Base-by-base conservation (phyloP, 2,888 invertebrate genomes). In the Synergus japonicus region DNA sequence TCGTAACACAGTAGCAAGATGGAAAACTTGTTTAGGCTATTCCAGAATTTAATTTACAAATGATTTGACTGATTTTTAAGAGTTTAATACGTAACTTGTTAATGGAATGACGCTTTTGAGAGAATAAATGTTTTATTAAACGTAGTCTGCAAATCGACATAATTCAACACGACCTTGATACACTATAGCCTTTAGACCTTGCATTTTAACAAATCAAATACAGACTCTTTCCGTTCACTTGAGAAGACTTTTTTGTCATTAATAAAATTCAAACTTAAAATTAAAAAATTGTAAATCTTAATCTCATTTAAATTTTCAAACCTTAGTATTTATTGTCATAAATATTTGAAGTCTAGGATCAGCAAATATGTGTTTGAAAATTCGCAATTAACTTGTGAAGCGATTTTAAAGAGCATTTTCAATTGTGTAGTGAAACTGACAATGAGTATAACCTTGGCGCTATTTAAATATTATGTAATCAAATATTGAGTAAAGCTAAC, bases 121-220 rank as follows among this genome's bases (percentile, higher is more conserved):
- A 60, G 60, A 29, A 22, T 60, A 60, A 60, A 60, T 60, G 60
- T 60, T 60, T 60, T 22, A 60, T 60, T 18, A 18, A 60, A 22
- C 60, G 13, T 22, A 22, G 22, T 60, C 12, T 29, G 22, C 22
- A 60, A 60, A 60, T 60, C 60, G 22, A 18, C 22, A 60, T 60
- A 60, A 67, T 67, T 46, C 22, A 67, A 67, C 46, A 13, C 44
- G 67, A 67, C 67, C 67, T 22, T 66, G 41, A 41, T 66, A 37
- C 60, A 60, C 60, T 66, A 66, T 41, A 46, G 18, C 8, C 44
- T 67, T 67, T 46, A 67, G 44, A 18, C 67, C 67, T 67, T 67
- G 46, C 43, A 67, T 46, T 67, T 67, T 9, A 60, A 22, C 22
- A 60, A 60, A 60, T 60, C 5, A 60, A 29, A 60, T 29, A 29